These are phyloP conservation scores for Nicator chloris DNA, from an alignment of 2,113 vertebrate species.

Conservation along the genomic window DNA sequence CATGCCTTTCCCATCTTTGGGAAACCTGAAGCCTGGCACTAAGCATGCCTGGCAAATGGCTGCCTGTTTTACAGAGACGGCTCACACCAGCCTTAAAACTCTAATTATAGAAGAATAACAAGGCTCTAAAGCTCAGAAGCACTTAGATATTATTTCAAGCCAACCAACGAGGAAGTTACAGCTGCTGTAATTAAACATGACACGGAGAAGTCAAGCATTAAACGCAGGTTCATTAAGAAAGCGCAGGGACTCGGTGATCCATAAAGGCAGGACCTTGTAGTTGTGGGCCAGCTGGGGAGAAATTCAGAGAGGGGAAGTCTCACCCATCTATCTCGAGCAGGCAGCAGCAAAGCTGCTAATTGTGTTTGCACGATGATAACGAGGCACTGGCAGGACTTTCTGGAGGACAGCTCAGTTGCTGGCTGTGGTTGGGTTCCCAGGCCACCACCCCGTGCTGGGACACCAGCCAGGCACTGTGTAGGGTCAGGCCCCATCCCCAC, in stretches of 20 bases:
- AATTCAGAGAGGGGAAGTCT: neutral
- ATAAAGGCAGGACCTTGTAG: conserved; percentile 49
- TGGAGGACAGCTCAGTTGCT: neutral
- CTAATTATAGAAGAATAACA: conserved; percentile 61
- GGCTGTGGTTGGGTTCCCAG: neutral
- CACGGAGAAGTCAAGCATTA: conserved; percentile 67
- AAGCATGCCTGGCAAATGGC: neutral
- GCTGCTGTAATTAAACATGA: conserved; percentile 68
- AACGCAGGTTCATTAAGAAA: conserved; percentile 62
- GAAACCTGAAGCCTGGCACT: neutral
- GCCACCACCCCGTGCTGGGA: fast-evolving
- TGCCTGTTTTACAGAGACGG: neutral
- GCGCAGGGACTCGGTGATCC: conserved; percentile 20
- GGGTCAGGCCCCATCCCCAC: neutral
- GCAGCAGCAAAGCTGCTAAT: neutral
- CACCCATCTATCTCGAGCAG: neutral
- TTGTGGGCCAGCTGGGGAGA: neutral
- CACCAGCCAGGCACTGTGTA: neutral
- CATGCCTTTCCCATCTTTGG: neutral
- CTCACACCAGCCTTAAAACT: conserved; percentile 47
- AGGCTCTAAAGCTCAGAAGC: conserved; percentile 59
- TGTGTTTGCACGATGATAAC: neutral
- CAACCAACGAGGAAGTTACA: conserved; percentile 49
- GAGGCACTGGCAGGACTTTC: neutral
- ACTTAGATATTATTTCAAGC: conserved; percentile 61